Evolutionary conservation across 2,797 vertebrate species (phyloP).

Genomic region (Percopsis omiscomaycus): DNA sequence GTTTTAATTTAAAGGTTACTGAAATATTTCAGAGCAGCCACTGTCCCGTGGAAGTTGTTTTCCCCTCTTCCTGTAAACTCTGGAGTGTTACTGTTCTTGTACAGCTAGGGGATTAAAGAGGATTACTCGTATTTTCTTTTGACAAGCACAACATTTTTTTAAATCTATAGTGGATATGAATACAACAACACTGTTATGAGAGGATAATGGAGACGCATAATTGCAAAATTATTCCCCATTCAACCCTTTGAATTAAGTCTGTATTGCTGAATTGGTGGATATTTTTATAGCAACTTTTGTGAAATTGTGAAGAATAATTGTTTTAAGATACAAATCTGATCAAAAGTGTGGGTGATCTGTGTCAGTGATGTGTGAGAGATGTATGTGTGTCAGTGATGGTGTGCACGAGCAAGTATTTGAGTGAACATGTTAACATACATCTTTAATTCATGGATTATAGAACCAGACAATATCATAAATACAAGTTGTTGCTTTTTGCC

Average conservation of each 20-base stretch:
- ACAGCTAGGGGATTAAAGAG: neutral
- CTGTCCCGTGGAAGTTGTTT: no score
- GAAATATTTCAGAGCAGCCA: no score
- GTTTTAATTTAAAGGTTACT: no score
- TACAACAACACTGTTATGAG: neutral
- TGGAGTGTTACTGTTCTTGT: neutral
- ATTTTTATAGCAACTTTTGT: neutral
- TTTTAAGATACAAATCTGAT: constrained; percentile 21
- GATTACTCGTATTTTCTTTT: neutral
- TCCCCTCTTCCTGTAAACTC: no score
- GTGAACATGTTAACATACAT: constrained; percentile 6
- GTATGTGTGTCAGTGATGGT: constrained; percentile 12
- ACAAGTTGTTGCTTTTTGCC: constrained; percentile 41
- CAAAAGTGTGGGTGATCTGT: constrained; percentile 4
- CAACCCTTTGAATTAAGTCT: constrained; percentile 1
- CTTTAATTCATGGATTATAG: constrained; percentile 17
- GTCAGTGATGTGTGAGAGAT: neutral
- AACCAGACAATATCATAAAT: constrained; percentile 15
- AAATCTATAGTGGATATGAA: neutral
- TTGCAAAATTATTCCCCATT: neutral
- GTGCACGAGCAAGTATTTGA: constrained; percentile 28
- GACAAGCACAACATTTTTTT: constrained; percentile 5
- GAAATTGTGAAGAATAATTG: neutral
- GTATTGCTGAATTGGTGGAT: neutral
- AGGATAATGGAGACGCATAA: neutral